Base-by-base conservation (phyloP, 23 tunicate genomes). In the Ascidia mentula region DNA sequence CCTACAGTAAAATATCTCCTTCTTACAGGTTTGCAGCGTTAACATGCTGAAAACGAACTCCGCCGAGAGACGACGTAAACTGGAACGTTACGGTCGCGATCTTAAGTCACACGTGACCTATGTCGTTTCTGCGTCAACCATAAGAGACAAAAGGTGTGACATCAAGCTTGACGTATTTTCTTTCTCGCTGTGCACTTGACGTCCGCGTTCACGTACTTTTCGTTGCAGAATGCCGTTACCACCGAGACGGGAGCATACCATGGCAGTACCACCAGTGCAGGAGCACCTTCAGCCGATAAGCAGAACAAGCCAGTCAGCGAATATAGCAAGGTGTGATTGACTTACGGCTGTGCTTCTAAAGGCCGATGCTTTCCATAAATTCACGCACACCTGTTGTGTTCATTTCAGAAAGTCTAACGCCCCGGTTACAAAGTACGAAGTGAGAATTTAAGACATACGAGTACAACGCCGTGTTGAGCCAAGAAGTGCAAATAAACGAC, bases 41-140 rank as follows among this genome's bases (percentile, higher is more conserved):
- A 79, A 79, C 42, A 34, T 79, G 18, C n/a, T 46, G 30, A 84
- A 79, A 37, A 30, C 80, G 31, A 69, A 73, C 34, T 31, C 46
- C 2, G 45, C 80, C 4, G 96, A 90, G 80, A 39, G 80, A 32
- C 96, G 76, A 12, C 76, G 87, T 22, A 69, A 79, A 74, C 32
- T 90, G 33, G 96, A 90, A 26, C 86, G 80, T 5, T 90, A 72
- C 74, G 85, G 86, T 18, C 80, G 69, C 80, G 89, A 87, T 31
- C 32, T 90, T 32, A 78, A 85, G 34, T 80, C 96, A 42, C 86
- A 85, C 39, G 59, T 77, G 12, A 35, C 89, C 3, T 85, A 84
- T 65, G 40, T 80, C 9, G 76, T 77, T 7, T 53, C 65, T 20
- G 22, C 65, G 24, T 9, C 65, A 9, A 3, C 65, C 65, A 53